Conservation (phyloP, 2,113 vertebrate species). For the Siniperca knerii region DNA sequence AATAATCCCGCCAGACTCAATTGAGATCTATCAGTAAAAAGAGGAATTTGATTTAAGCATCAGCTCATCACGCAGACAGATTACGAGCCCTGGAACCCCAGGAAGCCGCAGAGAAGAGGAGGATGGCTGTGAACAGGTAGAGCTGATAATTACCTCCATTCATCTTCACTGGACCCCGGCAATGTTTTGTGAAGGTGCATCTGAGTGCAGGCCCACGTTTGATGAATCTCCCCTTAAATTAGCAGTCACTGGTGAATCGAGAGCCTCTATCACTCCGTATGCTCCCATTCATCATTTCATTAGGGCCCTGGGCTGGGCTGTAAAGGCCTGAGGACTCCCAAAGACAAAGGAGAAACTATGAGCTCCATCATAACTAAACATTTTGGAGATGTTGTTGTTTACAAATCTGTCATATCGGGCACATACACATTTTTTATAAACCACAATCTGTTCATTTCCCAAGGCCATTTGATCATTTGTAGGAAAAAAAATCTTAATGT, state of each 20-base stretch:
- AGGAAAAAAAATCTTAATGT: constrained; percentile 55
- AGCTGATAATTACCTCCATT: constrained; percentile 84
- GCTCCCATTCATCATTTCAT: constrained; percentile 84
- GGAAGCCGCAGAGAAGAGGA: constrained; percentile 54
- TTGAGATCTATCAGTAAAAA: constrained; percentile 39
- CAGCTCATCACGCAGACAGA: constrained; percentile 35
- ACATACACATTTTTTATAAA: constrained; percentile 44
- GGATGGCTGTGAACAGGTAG: constrained; percentile 68
- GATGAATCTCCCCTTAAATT: constrained; percentile 85
- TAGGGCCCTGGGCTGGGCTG: constrained; percentile 68
- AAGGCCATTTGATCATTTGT: constrained; percentile 53
- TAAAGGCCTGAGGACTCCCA: constrained; percentile 44
- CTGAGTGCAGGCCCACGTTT: constrained; percentile 70
- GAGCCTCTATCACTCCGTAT: constrained; percentile 72
- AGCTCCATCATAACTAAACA: constrained; percentile 66
- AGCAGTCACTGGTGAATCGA: constrained; percentile 76
- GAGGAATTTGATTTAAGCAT: constrained; percentile 41
- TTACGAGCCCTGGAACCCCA: constrained; percentile 52
- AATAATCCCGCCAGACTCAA: constrained; percentile 43
- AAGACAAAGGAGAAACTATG: constrained; percentile 38
- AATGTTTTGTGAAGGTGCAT: constrained; percentile 73
- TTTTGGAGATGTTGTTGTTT: constrained; percentile 60
- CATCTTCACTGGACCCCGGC: constrained; percentile 81
- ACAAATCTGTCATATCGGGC: constrained; percentile 67
- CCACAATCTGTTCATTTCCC: constrained; percentile 71